Evolutionary conservation across 2,113 vertebrate genomes (phyloP), one percentile per base, ranked within the genome.

Genomic region (Trichomycterus rosablanca): DNA sequence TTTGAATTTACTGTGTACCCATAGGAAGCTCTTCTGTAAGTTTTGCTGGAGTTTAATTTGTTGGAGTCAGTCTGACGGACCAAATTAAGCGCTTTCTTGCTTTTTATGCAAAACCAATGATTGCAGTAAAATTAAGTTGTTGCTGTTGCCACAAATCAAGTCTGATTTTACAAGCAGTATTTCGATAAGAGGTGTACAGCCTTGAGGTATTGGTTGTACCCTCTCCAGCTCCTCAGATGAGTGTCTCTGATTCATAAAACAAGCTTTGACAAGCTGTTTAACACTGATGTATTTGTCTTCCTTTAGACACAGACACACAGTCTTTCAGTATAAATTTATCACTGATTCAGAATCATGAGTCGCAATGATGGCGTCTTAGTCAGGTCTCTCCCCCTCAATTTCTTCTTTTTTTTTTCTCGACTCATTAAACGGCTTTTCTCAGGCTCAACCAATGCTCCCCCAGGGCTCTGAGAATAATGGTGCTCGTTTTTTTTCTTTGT

Each of bases 141-240:
- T n/a, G n/a, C n/a, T n/a, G n/a, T n/a, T n/a, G n/a, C n/a, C 75
- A 70, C 74, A 70, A 74, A 26, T 54, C 32, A 46, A 34, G 53
- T 42, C 66, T 43, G 39, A 26, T 40, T 68, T 56, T 63, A 42
- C 10, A 42, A n/a, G 6, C 24, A 35, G 32, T 40, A 40, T 1
- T 7, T 14, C 5, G 37, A n/a, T 40, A n/a, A 14, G 3, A 1
- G 20, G 15, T 20, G 8, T 35, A 11, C 7, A 14, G 59, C 10
- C 20, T 16, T 5, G 50, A 35, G 40, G 40, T 7, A 19, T 32
- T 18, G 11, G 16, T 43, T 52, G 52, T 42, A 48, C 62, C 62
- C 52, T 56, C 22, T 28, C 14, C n/a, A 48, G 6, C 30, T 63
- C 24, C 23, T 45, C 40, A 55, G 20, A 48, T 1, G 5, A 48